Evolutionary conservation across 2,113 vertebrate species (phyloP), one percentile per base, ranked within the genome.

Genomic region (Bujurquina vittata): DNA sequence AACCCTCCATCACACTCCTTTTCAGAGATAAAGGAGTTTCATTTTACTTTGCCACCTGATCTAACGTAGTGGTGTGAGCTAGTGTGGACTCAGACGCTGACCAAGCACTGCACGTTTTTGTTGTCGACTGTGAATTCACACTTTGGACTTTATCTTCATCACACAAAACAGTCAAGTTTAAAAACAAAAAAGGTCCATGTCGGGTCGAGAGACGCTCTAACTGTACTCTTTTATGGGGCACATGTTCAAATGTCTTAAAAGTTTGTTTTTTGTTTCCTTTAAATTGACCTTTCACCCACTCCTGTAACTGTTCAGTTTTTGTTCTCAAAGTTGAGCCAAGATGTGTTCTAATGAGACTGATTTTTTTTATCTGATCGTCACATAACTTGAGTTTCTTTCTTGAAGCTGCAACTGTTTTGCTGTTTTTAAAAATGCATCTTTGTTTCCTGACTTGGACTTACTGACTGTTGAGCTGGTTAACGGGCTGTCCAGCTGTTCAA

Each of bases 401-500:
- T 69, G 23, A 29, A 52, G 65, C 26, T 69, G 5, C 17, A 49
- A 17, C 46, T 78, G 52, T 75, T 72, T 61, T 12, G 31, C 54
- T 4, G 12, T 20, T 82, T 59, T 83, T 5, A 9, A 10, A 22
- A 56, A 56, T 56, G 4, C 54, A 12, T 8, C n/a, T 55, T 55
- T 69, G 43, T 69, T 43, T 43, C 40, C 46, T 88, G 60, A 75
- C 54, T 79, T 76, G n/a, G 52, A 60, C 59, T 65, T 4, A 31
- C 46, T 5, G 65, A 74, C 18, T 80, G 74, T 79, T 65, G 33
- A 86, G 88, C 79, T 89, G 76, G 57, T 77, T 55, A 54, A 88
- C 84, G 89, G 89, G 86, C 88, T 87, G 77, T 87, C 69, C 73
- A 72, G 84, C 29, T 77, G 10, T 29, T 81, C 20, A 79, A 84